A percentile compares a stretch with the other conserved stretches of the same genome.
phyloP scores from a whole-genome alignment of 2,113 vertebrate genomes.

The Pomatostomus ruficeps region DNA sequence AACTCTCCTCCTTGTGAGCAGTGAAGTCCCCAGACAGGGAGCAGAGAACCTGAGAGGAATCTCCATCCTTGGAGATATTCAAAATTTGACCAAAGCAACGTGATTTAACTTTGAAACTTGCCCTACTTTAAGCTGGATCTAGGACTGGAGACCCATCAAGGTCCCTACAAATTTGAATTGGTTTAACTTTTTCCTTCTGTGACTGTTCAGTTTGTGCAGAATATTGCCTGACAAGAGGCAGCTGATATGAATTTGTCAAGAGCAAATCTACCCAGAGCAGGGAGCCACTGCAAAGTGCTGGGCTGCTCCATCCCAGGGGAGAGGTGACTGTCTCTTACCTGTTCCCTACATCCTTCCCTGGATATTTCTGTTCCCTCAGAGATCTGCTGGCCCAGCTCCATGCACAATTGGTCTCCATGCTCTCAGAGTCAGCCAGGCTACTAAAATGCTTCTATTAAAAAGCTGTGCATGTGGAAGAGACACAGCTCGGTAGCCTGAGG shows the following conservation, averaged over 20 bases:
- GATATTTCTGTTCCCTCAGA: neutral
- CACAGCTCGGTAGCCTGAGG: neutral
- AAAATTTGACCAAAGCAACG: fast-evolving
- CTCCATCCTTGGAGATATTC: neutral
- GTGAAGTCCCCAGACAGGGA: neutral
- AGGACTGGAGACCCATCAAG: neutral
- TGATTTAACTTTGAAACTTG: neutral
- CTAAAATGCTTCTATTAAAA: neutral
- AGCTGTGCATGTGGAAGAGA: neutral
- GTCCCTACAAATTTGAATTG: neutral
- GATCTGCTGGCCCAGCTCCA: neutral
- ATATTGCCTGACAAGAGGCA: neutral
- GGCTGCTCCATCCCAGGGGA: neutral
- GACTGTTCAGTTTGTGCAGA: neutral
- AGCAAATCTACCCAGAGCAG: neutral
- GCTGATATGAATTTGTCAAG: neutral
- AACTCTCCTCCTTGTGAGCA: fast-evolving
- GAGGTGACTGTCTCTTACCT: neutral
- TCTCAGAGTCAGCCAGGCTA: neutral
- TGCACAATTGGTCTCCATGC: fast-evolving
- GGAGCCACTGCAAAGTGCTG: neutral
- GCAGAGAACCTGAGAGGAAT: neutral
- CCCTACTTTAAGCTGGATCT: neutral
- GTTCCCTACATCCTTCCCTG: neutral
- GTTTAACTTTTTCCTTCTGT: neutral